Percentiles rank a stretch among this genome's conserved stretches.
Conservation (phyloP, 2,797 vertebrate genomes). For the Craterocephalus amniculus region DNA sequence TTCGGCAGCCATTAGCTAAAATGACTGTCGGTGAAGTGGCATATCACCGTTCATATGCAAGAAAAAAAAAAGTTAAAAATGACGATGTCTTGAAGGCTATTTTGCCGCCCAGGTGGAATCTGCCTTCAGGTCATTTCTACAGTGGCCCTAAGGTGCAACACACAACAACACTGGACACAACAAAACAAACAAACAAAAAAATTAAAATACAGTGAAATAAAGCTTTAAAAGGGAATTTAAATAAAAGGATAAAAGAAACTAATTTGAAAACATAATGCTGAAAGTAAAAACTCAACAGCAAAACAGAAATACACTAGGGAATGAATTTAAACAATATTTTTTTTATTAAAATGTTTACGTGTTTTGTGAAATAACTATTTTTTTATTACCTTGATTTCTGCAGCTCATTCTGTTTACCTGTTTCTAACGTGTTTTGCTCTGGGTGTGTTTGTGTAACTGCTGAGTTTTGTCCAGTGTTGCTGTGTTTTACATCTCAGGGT, state of each 20-base stretch:
- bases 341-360: neutral
- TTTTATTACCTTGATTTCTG: no score
- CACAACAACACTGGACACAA: slow-evolving; percentile 30
- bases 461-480: slow-evolving; percentile 4
- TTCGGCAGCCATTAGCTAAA: slow-evolving; percentile 89
- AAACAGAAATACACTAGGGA: neutral
- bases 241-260: neutral
- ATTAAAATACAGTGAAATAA: neutral
- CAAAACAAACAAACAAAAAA: slow-evolving; percentile 2
- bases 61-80: slow-evolving; percentile 84
- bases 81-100: slow-evolving; percentile 78
- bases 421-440: neutral
- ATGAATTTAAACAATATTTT: neutral
- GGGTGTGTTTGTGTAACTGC: neutral
- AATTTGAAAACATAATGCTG: neutral
- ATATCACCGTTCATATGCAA: slow-evolving; percentile 87
- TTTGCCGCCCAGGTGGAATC: slow-evolving; percentile 68
- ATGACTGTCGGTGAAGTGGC: slow-evolving; percentile 86
- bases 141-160: slow-evolving; percentile 20
- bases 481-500: slow-evolving; percentile 22
- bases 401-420: no score
- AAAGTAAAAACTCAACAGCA: neutral
- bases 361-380: no score
- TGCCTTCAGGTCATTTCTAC: slow-evolving; percentile 71
- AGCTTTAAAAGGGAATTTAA: neutral